These are phyloP conservation scores for Diaperis boleti DNA, from an alignment of 2,888 invertebrate genomes.

Conservation along the genomic window DNA sequence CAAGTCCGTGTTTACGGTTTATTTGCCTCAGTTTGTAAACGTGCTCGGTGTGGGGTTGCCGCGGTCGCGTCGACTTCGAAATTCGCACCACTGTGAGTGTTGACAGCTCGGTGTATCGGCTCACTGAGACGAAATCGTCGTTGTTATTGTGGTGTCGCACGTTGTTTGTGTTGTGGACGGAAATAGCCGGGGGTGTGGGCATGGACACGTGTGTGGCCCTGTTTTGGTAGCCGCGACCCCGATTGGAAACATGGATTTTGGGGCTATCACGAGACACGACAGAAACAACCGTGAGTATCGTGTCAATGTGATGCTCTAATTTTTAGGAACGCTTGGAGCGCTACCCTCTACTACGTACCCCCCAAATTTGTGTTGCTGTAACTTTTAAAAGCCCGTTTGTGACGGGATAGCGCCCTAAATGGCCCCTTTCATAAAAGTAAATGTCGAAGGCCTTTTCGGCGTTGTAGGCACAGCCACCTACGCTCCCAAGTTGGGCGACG, in stretches of 20 bases:
- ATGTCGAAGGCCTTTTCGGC: too few relatives aligned
- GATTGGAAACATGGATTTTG: slow-evolving; percentile 26
- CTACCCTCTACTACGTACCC: too few relatives aligned
- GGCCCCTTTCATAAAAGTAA: too few relatives aligned
- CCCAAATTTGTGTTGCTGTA: too few relatives aligned
- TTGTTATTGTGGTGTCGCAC: neutral
- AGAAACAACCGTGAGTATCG: slow-evolving; percentile 32
- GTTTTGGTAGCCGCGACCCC: neutral
- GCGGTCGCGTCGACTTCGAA: slow-evolving; percentile 15
- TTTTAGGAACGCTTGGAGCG: too few relatives aligned
- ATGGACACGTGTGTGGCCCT: slow-evolving; percentile 9
- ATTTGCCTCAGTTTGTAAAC: slow-evolving; percentile 32
- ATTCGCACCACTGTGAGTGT: slow-evolving; percentile 29
- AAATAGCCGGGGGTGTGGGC: neutral
- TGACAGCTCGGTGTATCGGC: slow-evolving; percentile 17
- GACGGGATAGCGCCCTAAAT: too few relatives aligned
- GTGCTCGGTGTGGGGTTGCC: neutral
- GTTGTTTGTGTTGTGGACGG: neutral
- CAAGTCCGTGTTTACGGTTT: slow-evolving; percentile 31
- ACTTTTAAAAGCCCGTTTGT: too few relatives aligned
- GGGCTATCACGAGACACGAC: slow-evolving; percentile 32
- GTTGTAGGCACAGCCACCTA: too few relatives aligned
- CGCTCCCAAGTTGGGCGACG: too few relatives aligned
- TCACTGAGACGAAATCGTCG: neutral
- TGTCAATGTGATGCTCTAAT: slow-evolving; percentile 1